phyloP scores from a whole-genome alignment of 2,797 vertebrate species.

The Chrysolophus pictus region DNA sequence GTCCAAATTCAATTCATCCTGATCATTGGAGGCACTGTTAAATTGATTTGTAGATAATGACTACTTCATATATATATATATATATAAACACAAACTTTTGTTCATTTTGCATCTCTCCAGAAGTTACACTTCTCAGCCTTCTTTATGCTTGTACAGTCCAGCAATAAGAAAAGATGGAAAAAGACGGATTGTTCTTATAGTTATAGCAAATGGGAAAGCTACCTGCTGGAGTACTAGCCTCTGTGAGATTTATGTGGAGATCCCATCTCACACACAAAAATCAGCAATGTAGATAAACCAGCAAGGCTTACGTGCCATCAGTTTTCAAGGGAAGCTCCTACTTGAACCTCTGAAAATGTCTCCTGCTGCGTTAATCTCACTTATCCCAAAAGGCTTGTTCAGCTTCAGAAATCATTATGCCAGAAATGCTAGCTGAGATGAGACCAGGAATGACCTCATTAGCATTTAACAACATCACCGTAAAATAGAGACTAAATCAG shows the following conservation, averaged over 20 bases:
- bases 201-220: background rate
- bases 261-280: background rate
- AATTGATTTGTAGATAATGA: background rate
- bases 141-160: background rate
- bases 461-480: constrained; percentile 46
- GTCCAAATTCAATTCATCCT: background rate
- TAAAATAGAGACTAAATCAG: constrained; percentile 32
- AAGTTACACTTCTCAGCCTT: background rate
- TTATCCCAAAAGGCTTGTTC: background rate
- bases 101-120: background rate
- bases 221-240: background rate
- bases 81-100: background rate
- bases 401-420: constrained; percentile 24
- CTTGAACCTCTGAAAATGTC: constrained; percentile 11
- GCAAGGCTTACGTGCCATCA: background rate
- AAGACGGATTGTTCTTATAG: background rate
- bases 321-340: background rate
- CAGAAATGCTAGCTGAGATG: constrained; percentile 13
- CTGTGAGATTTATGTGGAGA: background rate
- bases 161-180: background rate
- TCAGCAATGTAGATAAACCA: constrained; percentile 35
- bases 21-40: background rate
- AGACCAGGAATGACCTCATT: constrained; percentile 50
- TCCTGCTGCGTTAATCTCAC: background rate
- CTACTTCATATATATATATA: background rate